phyloP scores from a whole-genome alignment of 2,888 invertebrate species.

The Mesorhabditis spiculigera region DNA sequence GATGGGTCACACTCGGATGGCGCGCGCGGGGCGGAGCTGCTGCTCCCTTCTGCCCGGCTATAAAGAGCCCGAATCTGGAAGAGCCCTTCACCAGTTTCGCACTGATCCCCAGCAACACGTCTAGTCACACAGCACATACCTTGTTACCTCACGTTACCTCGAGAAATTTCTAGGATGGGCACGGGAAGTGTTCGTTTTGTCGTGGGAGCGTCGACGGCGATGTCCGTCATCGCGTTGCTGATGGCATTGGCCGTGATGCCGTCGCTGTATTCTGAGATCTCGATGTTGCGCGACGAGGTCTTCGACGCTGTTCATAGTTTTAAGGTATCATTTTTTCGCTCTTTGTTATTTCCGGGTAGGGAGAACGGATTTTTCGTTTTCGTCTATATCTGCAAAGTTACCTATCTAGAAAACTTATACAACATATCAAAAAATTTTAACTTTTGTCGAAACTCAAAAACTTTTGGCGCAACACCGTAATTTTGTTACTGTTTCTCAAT shows the following conservation, averaged over 20 bases:
- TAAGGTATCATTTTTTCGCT: conserved; percentile 18
- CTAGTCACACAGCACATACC: neutral
- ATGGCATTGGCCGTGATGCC: conserved; percentile 23
- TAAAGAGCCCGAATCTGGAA: too few species aligned
- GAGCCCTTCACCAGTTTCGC: neutral
- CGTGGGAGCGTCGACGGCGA: conserved; percentile 11
- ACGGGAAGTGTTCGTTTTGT: conserved; percentile 8
- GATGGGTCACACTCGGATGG: too few species aligned
- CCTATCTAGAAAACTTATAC: too few species aligned
- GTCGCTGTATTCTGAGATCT: conserved; percentile 30
- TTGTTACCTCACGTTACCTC: too few species aligned
- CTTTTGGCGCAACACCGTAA: neutral
- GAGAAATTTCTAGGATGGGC: neutral
- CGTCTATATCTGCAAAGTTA: neutral
- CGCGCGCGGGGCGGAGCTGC: too few species aligned
- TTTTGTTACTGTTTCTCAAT: neutral
- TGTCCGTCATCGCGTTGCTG: conserved; percentile 19
- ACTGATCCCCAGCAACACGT: neutral
- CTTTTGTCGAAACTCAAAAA: too few species aligned
- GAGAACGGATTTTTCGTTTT: neutral
- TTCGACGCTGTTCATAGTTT: conserved; percentile 28
- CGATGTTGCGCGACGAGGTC: conserved; percentile 24
- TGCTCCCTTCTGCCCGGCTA: too few species aligned
- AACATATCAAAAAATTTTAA: too few species aligned
- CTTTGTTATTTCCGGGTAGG: neutral